Evolutionary conservation across 23 tunicate genomes (phyloP).

Genomic region (Corella eumyota): DNA sequence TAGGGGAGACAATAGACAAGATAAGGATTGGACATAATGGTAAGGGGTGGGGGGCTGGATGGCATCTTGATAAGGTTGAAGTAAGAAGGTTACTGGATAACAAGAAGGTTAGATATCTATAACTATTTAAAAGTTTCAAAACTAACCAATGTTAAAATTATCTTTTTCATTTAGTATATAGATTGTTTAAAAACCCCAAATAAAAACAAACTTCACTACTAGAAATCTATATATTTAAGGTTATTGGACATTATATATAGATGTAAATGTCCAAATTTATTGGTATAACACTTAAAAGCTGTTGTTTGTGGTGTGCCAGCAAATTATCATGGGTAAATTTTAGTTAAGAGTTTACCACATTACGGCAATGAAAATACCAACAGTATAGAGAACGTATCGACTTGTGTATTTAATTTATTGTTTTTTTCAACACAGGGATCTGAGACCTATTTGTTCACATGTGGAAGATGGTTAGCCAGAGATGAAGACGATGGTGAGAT

Average conservation of each 20-base stretch:
- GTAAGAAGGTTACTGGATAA: conserved; percentile 67
- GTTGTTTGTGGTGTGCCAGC: too few relatives aligned
- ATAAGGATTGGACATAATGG: conserved; percentile 91
- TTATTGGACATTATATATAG: too few relatives aligned
- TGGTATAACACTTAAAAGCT: background rate
- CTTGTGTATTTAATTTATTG: too few relatives aligned
- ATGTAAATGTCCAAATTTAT: background rate
- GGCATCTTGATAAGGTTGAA: conserved; percentile 94
- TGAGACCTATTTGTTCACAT: conserved; percentile 74
- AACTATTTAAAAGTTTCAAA: background rate
- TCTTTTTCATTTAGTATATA: too few relatives aligned
- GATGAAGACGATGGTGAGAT: conserved; percentile 99
- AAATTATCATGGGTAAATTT: too few relatives aligned
- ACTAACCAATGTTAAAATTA: background rate
- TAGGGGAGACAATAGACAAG: conserved; percentile 87
- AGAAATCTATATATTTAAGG: too few relatives aligned
- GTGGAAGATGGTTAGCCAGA: conserved; percentile 94
- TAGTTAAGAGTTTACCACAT: too few relatives aligned
- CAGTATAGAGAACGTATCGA: too few relatives aligned
- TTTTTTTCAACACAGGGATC: conserved; percentile 20
- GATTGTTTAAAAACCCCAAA: background rate
- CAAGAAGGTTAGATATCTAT: conserved; percentile 32
- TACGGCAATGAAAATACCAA: too few relatives aligned
- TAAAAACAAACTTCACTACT: too few relatives aligned
- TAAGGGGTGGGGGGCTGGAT: conserved; percentile 96